Evolutionary conservation across 2,888 invertebrate species (phyloP).

Genomic region (Drosophila parthenogenetica): DNA sequence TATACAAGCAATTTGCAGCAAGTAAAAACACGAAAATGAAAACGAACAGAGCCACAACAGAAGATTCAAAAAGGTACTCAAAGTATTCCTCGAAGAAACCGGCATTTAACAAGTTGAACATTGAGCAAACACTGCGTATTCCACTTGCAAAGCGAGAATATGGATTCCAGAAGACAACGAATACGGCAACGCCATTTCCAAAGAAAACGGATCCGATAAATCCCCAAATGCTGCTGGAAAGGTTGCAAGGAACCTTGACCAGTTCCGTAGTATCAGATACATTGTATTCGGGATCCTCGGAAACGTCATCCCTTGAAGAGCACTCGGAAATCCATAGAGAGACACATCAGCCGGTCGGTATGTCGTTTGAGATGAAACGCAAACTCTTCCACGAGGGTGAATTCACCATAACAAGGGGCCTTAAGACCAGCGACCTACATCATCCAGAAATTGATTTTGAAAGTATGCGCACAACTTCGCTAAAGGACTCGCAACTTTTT

Average conservation of each 20-base stretch:
- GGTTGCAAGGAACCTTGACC: slow-evolving; percentile 10
- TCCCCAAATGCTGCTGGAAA: slow-evolving; percentile 9
- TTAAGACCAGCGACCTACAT: slow-evolving; percentile 35
- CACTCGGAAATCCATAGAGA: not conserved
- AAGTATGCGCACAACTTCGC: not conserved
- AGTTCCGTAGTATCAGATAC: not conserved
- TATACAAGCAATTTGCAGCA: not conserved
- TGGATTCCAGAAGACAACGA: slow-evolving; percentile 41
- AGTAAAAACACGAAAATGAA: not conserved
- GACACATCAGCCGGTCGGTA: not conserved
- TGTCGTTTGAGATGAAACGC: slow-evolving; percentile 52
- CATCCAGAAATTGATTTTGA: slow-evolving; percentile 16
- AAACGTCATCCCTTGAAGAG: not conserved
- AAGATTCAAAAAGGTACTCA: not conserved
- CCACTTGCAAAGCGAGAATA: slow-evolving; percentile 37
- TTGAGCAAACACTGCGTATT: slow-evolving; percentile 11
- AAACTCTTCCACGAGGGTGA: slow-evolving; percentile 59
- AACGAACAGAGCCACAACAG: not conserved
- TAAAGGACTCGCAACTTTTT: slow-evolving; percentile 3
- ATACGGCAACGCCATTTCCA: slow-evolving; percentile 45
- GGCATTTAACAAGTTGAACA: slow-evolving; percentile 18
- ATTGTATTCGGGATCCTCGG: not conserved
- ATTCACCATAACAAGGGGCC: slow-evolving; percentile 56
- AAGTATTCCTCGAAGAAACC: not conserved
- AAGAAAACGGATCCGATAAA: slow-evolving; percentile 19